Base-by-base conservation (phyloP, 2,797 vertebrate genomes). In the Nyctibius grandis region DNA sequence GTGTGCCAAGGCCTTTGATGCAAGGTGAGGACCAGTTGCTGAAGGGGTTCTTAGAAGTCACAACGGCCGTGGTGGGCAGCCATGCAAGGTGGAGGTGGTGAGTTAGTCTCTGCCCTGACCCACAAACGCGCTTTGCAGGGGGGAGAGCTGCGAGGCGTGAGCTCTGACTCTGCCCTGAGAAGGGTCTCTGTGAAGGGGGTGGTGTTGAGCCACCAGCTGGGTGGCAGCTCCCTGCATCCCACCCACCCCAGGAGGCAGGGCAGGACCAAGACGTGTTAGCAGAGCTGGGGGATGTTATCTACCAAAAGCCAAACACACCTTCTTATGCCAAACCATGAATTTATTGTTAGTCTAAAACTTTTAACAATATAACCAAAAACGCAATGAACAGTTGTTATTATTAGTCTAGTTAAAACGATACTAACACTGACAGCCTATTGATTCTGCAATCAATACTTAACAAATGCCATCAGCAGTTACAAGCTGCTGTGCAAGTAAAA, bases 11-110 rank as follows among this genome's bases (percentile, higher is more conserved):
- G 59, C 18, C 64, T 56, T 40, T 40, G n/a, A 12, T 23, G 31
- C 26, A 36, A 10, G 21, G 48, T 1, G 2, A 38, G 40, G 40
- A 10, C 40, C 23, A 47, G 17, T 21, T 51, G 54, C 44, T n/a
- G 53, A 70, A 72, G 42, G 50, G 28, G 17, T 38, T 78, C 89
- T 57, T n/a, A 48, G 54, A 57, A 57, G 48, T 48, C 21, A 28
- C 29, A 31, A 9, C 0, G 1, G n/a, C n/a, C 4, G 2, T 0
- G 3, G n/a, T 2, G 7, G 36, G 48, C n/a, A 40, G 42, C 16
- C 1, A 4, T 68, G 61, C 44, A 13, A 38, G 61, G 56, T 31
- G 50, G 50, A 77, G 29, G 14, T 2, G 5, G 13, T 38, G 44
- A 48, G 34, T 59, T 63, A 42, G 17, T 51, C 54, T 48, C 44